Conservation (phyloP, 2,888 invertebrate genomes). For the Achlya flavicornis region DNA sequence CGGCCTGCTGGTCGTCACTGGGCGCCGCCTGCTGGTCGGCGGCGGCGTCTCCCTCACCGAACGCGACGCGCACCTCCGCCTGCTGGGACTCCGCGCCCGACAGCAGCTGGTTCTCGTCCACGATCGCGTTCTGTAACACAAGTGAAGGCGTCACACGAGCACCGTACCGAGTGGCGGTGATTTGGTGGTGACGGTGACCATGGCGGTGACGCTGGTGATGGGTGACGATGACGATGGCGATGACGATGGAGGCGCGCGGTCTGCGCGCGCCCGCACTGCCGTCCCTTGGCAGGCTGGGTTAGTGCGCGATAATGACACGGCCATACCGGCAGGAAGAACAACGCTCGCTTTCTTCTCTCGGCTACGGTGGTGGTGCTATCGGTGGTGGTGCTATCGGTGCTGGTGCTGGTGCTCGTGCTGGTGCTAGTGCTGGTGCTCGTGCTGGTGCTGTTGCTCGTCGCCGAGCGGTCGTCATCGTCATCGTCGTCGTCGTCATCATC, state of each 20-base stretch:
- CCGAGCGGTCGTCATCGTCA: slow-evolving; percentile 76
- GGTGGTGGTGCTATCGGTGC: slow-evolving; percentile 17
- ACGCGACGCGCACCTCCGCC: slow-evolving; percentile 83
- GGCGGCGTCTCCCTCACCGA: slow-evolving; percentile 55
- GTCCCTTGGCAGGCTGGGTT: slow-evolving; percentile 76
- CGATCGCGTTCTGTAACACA: slow-evolving; percentile 66
- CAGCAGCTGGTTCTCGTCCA: slow-evolving; percentile 77
- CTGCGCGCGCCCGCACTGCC: slow-evolving; percentile 72
- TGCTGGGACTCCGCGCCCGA: slow-evolving; percentile 85
- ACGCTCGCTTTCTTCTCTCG: slow-evolving; percentile 60
- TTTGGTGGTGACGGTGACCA: slow-evolving; percentile 20
- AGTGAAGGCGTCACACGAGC: slow-evolving; percentile 13
- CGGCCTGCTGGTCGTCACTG: slow-evolving; percentile 74
- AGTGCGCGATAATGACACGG: slow-evolving; percentile 64
- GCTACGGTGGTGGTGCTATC: slow-evolving; percentile 22
- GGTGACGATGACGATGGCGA: slow-evolving; percentile 33
- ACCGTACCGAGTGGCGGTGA: slow-evolving; percentile 17
- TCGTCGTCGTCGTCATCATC: slow-evolving; percentile 85
- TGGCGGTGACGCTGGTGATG: slow-evolving; percentile 44
- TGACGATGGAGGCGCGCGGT: slow-evolving; percentile 60
- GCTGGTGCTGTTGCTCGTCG: slow-evolving; percentile 25
- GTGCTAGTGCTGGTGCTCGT: slow-evolving; percentile 12
- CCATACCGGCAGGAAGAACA: slow-evolving; percentile 74
- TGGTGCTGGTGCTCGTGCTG: slow-evolving; percentile 7
- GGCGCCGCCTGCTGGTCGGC: slow-evolving; percentile 43